A percentile compares a stretch with the other conserved stretches of the same genome.
Evolutionary conservation across 2,113 vertebrate species (phyloP).

Genomic region (Paradisaea rubra): DNA sequence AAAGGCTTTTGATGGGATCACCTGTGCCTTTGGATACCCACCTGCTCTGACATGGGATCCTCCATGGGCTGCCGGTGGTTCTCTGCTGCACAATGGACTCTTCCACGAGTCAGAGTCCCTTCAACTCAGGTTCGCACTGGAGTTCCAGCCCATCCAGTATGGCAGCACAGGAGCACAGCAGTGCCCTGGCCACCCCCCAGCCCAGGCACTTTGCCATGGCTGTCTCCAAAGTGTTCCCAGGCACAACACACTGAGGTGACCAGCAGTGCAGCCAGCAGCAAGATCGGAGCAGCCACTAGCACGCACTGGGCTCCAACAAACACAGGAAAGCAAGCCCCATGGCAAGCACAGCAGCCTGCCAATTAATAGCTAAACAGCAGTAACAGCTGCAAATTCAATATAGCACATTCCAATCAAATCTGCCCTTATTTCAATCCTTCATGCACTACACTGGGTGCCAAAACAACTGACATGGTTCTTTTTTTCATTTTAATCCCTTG

Average conservation of each 20-base stretch:
- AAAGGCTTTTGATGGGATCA: background rate
- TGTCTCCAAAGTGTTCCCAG: background rate
- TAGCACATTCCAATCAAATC: background rate
- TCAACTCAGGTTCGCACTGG: background rate
- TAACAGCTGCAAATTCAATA: background rate
- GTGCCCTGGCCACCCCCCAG: background rate
- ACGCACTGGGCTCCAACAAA: background rate
- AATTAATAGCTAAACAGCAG: background rate
- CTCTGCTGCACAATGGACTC: background rate
- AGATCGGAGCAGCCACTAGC: background rate
- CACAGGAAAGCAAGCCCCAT: background rate
- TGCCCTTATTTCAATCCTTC: background rate
- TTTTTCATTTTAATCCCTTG: background rate
- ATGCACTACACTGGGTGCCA: background rate
- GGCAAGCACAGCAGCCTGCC: background rate
- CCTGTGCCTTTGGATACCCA: background rate
- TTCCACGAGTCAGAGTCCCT: background rate
- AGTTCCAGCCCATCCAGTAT: background rate
- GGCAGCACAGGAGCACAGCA: background rate
- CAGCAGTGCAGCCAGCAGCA: background rate
- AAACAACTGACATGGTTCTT: background rate
- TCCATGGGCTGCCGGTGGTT: background rate
- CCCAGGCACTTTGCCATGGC: background rate
- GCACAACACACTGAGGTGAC: background rate
- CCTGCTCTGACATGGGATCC: background rate